Evolutionary conservation across 2,113 vertebrate species (phyloP).

Genomic region (Paramormyrops kingsleyae): DNA sequence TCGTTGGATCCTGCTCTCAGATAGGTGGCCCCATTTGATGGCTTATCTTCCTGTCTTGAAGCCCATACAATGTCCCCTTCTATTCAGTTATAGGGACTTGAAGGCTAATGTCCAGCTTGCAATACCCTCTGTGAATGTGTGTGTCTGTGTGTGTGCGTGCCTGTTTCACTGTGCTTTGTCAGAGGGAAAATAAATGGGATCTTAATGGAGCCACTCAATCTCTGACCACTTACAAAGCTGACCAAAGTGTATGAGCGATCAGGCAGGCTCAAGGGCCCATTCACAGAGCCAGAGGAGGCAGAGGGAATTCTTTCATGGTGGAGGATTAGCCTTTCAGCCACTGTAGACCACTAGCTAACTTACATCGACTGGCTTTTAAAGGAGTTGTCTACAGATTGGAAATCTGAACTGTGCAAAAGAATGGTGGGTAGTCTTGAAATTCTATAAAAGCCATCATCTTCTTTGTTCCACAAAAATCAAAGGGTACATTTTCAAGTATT

Average conservation of each 20-base stretch:
- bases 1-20: too few relatives aligned
- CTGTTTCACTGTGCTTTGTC: slow-evolving; percentile 41
- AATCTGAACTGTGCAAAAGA: neutral
- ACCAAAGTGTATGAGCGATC: slow-evolving; percentile 45
- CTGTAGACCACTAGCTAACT: slow-evolving; percentile 38
- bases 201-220: slow-evolving; percentile 60
- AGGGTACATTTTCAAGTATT: neutral
- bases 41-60: neutral
- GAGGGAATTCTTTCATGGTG: slow-evolving; percentile 42
- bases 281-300: slow-evolving; percentile 40
- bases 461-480: neutral
- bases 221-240: slow-evolving; percentile 54
- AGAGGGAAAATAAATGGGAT: slow-evolving; percentile 52
- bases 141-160: slow-evolving; percentile 25
- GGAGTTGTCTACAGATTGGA: slow-evolving; percentile 1
- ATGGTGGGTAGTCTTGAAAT: neutral
- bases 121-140: neutral
- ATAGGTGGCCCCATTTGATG: neutral
- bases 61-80: neutral
- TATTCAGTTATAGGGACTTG: neutral
- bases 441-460: neutral
- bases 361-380: slow-evolving; percentile 37
- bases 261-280: slow-evolving; percentile 42
- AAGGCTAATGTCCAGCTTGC: neutral
- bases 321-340: slow-evolving; percentile 48